Conservation (phyloP, 2,797 vertebrate genomes). For the Peromyscus attwateri region DNA sequence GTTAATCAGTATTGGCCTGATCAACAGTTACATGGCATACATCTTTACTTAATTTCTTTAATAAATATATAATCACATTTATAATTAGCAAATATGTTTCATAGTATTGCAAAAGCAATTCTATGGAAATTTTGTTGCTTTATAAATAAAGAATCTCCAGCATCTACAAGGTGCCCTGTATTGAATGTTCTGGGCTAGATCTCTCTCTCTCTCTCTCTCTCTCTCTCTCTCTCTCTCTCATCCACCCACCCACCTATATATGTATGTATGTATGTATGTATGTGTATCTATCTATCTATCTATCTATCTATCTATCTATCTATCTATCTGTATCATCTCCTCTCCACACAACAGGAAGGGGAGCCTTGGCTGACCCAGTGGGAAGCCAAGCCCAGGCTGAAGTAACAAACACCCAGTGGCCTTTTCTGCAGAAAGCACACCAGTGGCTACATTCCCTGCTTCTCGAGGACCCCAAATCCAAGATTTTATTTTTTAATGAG, state of each 20-base stretch:
- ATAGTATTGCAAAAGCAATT: not conserved
- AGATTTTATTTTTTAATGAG: not conserved
- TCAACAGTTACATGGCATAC: not conserved
- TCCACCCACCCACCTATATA: too few species aligned
- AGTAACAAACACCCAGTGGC: not conserved
- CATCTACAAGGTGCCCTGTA: too few species aligned
- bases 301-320: too few species aligned
- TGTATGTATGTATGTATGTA: too few species aligned
- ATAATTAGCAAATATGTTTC: slow-evolving; percentile 38
- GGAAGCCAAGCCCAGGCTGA: not conserved
- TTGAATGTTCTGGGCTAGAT: not conserved
- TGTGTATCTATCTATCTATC: too few species aligned
- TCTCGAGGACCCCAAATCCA: not conserved
- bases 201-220: too few species aligned
- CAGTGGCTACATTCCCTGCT: not conserved
- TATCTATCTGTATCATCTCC: not conserved
- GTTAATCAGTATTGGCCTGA: not conserved
- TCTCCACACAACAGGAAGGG: not conserved
- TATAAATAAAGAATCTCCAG: not conserved
- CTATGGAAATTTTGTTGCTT: slow-evolving; percentile 12
- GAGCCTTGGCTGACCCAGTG: not conserved
- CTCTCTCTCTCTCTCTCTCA: too few species aligned
- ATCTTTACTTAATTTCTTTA: slow-evolving; percentile 30
- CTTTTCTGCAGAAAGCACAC: not conserved
- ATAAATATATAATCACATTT: slow-evolving; percentile 14